phyloP scores from a whole-genome alignment of 92 coral and sea anemone species.

The Palythoa grandiflora region DNA sequence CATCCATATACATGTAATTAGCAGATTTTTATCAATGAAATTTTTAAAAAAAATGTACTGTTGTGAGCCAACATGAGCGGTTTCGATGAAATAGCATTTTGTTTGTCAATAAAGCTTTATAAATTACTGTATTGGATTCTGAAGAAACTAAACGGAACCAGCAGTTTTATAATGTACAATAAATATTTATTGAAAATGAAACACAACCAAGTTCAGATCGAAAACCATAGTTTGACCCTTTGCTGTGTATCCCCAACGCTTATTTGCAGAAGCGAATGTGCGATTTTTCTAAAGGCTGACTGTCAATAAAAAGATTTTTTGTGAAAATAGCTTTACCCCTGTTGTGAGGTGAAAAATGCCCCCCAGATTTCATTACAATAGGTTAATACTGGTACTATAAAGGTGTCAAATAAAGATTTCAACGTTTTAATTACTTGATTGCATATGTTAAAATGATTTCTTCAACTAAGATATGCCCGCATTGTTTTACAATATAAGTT shows the following conservation, averaged over 20 bases:
- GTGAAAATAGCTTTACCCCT: background rate
- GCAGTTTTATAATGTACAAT: background rate
- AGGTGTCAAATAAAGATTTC: background rate
- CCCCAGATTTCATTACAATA: slow-evolving; percentile 10
- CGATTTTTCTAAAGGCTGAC: too few relatives aligned
- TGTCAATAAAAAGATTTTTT: too few relatives aligned
- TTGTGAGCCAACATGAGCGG: background rate
- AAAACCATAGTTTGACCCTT: too few relatives aligned
- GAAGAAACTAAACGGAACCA: too few relatives aligned
- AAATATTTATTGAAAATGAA: background rate
- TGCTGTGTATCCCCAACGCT: too few relatives aligned
- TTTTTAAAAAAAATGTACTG: background rate
- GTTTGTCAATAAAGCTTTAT: background rate
- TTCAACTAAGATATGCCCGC: background rate
- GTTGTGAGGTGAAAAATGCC: slow-evolving; percentile 4
- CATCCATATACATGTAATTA: too few relatives aligned
- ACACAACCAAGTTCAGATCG: background rate
- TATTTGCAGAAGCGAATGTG: too few relatives aligned
- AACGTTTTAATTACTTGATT: background rate
- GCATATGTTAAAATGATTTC: background rate
- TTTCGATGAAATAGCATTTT: background rate
- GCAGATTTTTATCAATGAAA: background rate
- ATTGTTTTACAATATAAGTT: background rate
- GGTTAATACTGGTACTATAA: background rate
- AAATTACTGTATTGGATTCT: background rate